Percentiles rank a stretch among this genome's conserved stretches.
Conservation (phyloP, 2,797 vertebrate genomes). For the Sebastes vulpes region DNA sequence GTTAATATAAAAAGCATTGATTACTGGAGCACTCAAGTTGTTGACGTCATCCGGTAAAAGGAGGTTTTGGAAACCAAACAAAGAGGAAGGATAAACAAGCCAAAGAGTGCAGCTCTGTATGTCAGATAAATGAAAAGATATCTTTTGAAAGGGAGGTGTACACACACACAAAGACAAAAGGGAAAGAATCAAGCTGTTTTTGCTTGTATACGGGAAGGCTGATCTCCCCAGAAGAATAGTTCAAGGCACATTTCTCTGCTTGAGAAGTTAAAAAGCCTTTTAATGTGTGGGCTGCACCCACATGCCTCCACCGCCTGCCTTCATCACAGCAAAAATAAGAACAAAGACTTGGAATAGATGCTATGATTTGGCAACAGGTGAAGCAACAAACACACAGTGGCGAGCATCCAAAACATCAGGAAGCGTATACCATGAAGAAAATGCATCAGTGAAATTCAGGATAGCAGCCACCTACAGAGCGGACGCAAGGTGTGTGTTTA, state of each 20-base stretch:
- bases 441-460: background rate
- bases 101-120: background rate
- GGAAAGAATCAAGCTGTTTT: background rate
- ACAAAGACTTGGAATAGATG: slow-evolving; percentile 1
- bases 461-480: background rate
- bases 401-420: background rate
- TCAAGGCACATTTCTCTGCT: slow-evolving; percentile 1
- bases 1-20: background rate
- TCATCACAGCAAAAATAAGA: background rate
- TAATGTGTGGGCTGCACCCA: background rate
- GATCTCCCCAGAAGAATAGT: background rate
- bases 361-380: background rate
- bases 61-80: background rate
- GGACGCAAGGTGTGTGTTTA: background rate
- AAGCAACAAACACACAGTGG: background rate
- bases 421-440: background rate
- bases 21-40: background rate
- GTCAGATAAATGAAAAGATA: background rate
- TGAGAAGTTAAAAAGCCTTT: background rate
- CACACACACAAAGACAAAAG: background rate
- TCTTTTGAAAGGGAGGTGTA: background rate
- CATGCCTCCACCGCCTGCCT: background rate
- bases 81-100: background rate
- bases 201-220: background rate
- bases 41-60: background rate